phyloP scores from a whole-genome alignment of 2,888 invertebrate genomes.

The Muschampia plurimacula region DNA sequence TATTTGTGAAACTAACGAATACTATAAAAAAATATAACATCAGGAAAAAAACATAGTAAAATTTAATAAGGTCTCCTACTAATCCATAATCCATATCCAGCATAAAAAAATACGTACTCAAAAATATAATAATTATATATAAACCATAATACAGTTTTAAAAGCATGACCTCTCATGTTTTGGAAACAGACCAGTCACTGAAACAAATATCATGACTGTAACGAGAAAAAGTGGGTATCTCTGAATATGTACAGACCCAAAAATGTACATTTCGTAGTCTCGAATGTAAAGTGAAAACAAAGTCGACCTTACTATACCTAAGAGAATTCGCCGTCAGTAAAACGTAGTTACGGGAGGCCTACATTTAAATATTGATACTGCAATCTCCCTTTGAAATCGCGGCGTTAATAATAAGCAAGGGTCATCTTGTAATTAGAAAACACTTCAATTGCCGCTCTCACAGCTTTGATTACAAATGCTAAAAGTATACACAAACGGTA shows the following conservation, averaged over 20 bases:
- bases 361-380: slow-evolving; percentile 71
- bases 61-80: too few species aligned
- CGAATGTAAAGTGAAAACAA: slow-evolving; percentile 33
- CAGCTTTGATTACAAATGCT: slow-evolving; percentile 17
- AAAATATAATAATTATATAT: too few species aligned
- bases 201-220: neutral
- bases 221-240: slow-evolving; percentile 15
- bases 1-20: neutral
- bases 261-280: slow-evolving; percentile 33
- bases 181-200: neutral
- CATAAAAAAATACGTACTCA: too few species aligned
- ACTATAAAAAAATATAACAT: too few species aligned
- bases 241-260: slow-evolving; percentile 18
- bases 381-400: slow-evolving; percentile 61
- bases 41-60: too few species aligned
- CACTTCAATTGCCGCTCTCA: slow-evolving; percentile 22
- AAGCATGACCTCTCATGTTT: neutral
- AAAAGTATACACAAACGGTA: slow-evolving; percentile 2
- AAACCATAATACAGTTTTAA: neutral
- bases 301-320: slow-evolving; percentile 27
- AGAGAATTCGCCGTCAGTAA: slow-evolving; percentile 35
- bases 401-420: slow-evolving; percentile 47
- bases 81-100: too few species aligned
- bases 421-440: slow-evolving; percentile 46
- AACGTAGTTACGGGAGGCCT: slow-evolving; percentile 32